Evolutionary conservation across 2,888 invertebrate species (phyloP).

Genomic region (Empis livida): DNA sequence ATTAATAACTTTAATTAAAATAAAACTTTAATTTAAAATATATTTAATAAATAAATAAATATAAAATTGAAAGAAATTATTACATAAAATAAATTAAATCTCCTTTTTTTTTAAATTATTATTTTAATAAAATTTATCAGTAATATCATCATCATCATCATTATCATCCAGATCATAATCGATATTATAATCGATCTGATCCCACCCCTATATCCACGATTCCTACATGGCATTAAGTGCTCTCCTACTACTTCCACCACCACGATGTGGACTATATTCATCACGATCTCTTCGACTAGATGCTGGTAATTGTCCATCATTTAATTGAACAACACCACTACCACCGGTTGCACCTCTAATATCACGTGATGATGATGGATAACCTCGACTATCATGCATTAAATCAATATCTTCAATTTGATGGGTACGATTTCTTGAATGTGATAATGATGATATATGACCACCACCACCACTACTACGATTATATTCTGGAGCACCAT

Average conservation of each 20-base stretch:
- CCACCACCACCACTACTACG: conserved; percentile 18
- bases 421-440: conserved; percentile 19
- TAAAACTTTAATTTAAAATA: no score
- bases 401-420: conserved; percentile 30
- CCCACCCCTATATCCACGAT: conserved; percentile 40
- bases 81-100: no score
- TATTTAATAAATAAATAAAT: no score
- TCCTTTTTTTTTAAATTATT: no score
- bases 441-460: conserved; percentile 15
- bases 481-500: conserved; percentile 27
- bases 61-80: no score
- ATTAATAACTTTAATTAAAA: no score
- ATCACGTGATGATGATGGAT: conserved; percentile 12
- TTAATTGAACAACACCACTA: conserved; percentile 9
- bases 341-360: conserved; percentile 22
- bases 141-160: conserved; percentile 28
- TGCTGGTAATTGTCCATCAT: conserved; percentile 24
- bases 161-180: conserved; percentile 24
- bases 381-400: conserved; percentile 27
- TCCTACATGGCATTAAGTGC: conserved; percentile 39
- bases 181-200: conserved; percentile 34
- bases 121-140: background rate
- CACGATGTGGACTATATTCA: conserved; percentile 38
- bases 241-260: conserved; percentile 39
- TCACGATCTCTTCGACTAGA: conserved; percentile 32